Conservation (phyloP, 1,140 invertebrate species). For the Akabosia matsudoensis region DNA sequence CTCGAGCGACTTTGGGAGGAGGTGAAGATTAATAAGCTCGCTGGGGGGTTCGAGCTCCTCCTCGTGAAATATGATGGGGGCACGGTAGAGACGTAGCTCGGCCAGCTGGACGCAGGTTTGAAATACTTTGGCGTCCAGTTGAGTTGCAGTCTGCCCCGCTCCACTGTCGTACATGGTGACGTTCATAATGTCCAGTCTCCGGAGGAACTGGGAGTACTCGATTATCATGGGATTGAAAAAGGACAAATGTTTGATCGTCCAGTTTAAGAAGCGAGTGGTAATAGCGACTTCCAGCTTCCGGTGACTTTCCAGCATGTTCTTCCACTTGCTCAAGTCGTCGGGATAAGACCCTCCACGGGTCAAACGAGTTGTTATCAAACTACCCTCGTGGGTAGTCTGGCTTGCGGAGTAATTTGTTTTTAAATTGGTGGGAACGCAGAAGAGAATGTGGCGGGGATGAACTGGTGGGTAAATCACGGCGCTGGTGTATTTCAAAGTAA, state of each 20-base stretch:
- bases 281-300: neutral
- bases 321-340: neutral
- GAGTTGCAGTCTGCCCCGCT: neutral
- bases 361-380: neutral
- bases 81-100: constrained; percentile 19
- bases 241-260: neutral
- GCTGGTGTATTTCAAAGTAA: neutral
- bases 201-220: neutral
- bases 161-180: constrained; percentile 28
- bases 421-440: neutral
- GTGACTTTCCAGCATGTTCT: neutral
- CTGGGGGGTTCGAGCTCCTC: neutral
- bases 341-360: neutral
- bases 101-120: constrained; percentile 13
- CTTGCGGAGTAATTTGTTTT: neutral
- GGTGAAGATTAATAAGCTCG: constrained; percentile 22
- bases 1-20: neutral
- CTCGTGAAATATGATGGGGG: constrained; percentile 31
- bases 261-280: neutral
- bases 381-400: neutral
- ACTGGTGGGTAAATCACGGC: neutral
- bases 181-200: constrained; percentile 25
- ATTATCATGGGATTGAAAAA: neutral
- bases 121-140: constrained; percentile 14
- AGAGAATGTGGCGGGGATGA: neutral